Conservation (phyloP, 1,140 invertebrate species). For the Penaeus indicus region DNA sequence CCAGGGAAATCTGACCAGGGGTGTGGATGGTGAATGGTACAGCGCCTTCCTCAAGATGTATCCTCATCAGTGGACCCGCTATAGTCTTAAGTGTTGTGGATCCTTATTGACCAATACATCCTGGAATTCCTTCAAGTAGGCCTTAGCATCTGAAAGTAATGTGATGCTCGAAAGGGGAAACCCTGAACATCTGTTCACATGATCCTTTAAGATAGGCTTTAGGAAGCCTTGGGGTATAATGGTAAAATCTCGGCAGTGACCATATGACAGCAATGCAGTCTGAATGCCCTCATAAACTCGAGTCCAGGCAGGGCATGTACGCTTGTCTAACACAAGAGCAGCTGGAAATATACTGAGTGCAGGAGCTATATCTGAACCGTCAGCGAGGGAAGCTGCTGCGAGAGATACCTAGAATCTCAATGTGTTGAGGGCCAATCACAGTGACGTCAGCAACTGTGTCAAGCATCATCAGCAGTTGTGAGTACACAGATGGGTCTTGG, state of each 20-base stretch:
- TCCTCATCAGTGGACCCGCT: background rate
- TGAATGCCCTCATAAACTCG: no score
- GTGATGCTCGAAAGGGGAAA: background rate
- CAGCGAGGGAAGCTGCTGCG: no score
- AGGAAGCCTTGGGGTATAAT: background rate
- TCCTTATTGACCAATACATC: no score
- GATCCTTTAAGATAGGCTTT: background rate
- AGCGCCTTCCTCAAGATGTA: background rate
- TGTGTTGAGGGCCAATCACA: no score
- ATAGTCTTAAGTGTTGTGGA: background rate
- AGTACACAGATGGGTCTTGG: no score
- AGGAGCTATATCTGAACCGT: no score
- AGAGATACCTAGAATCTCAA: no score
- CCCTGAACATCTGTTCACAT: background rate
- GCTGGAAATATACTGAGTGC: no score
- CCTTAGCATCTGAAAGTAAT: background rate
- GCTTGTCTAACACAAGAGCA: no score
- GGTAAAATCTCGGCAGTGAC: background rate
- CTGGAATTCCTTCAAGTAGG: background rate
- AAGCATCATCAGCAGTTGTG: no score
- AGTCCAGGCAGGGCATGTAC: no score
- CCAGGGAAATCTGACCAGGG: background rate
- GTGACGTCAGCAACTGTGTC: no score
- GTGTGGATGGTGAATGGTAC: constrained; percentile 1
- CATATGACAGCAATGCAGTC: background rate